Evolutionary conservation across 2,113 vertebrate species (phyloP).

Genomic region (Lepidothrix coronata): DNA sequence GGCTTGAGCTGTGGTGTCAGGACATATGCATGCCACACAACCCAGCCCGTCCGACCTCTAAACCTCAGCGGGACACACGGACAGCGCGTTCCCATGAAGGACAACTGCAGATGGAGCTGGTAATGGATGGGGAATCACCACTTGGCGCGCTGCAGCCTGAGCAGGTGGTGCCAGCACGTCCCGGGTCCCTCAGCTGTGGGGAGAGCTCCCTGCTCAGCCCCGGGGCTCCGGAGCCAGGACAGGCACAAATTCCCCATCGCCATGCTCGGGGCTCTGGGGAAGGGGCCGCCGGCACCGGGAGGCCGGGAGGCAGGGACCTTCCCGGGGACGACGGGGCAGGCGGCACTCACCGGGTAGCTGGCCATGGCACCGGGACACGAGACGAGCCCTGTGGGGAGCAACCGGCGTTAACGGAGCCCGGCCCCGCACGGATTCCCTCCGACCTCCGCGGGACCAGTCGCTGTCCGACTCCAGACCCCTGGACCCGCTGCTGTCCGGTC

Average conservation of each 20-base stretch:
- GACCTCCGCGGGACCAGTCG: not conserved
- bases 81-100: accelerated
- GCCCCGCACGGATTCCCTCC: not conserved
- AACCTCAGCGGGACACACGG: not conserved
- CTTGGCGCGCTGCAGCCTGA: accelerated
- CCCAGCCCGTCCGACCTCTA: not conserved
- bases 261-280: not conserved
- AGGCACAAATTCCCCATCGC: not conserved
- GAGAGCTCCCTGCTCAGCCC: not conserved
- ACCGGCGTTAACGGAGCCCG: not conserved
- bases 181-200: not conserved
- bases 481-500: not conserved
- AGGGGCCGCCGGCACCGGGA: not conserved
- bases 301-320: not conserved
- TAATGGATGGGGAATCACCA: not conserved
- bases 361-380: not conserved
- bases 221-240: not conserved
- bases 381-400: not conserved
- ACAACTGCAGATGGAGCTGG: accelerated
- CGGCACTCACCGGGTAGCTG: not conserved
- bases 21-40: accelerated
- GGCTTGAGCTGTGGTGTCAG: not conserved
- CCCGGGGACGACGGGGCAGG: not conserved
- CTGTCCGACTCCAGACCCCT: not conserved
- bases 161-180: not conserved